Percentiles rank a stretch among this genome's conserved stretches.
Evolutionary conservation across 2,113 vertebrate genomes (phyloP).

Genomic region (Gobius niger): DNA sequence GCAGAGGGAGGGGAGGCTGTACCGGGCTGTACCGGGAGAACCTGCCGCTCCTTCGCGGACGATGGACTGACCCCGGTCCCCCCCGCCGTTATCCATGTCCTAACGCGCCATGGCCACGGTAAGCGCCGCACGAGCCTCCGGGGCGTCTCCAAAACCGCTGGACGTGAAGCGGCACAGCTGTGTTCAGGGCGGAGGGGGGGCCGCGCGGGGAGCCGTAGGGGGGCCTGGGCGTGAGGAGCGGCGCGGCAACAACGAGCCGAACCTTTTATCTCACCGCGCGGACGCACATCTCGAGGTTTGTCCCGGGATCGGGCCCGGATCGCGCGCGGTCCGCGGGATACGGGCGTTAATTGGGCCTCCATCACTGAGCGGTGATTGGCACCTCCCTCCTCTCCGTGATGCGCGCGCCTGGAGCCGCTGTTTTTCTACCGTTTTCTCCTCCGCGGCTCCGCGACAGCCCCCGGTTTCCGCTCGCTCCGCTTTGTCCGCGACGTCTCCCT

Average conservation of each 20-base stretch:
- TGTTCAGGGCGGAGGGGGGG: slow-evolving; percentile 60
- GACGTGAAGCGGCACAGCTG: slow-evolving; percentile 63
- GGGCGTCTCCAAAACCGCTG: not conserved
- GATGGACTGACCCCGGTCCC: slow-evolving; percentile 63
- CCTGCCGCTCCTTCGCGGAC: slow-evolving; percentile 60
- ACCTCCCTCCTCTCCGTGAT: slow-evolving; percentile 60
- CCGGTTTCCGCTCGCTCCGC: not conserved
- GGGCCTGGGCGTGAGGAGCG: not conserved
- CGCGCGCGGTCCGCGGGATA: slow-evolving; percentile 7
- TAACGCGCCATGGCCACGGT: slow-evolving; percentile 70
- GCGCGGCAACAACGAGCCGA: slow-evolving; percentile 15
- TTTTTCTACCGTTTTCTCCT: slow-evolving; percentile 2
- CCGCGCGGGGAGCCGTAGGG: not conserved
- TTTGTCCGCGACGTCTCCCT: slow-evolving; percentile 6
- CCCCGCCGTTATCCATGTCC: slow-evolving; percentile 39
- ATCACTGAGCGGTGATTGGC: slow-evolving; percentile 61
- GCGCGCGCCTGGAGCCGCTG: slow-evolving; percentile 25
- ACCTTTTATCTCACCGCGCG: slow-evolving; percentile 48
- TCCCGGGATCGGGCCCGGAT: not conserved
- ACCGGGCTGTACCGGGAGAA: slow-evolving; percentile 48
- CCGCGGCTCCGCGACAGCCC: slow-evolving; percentile 14
- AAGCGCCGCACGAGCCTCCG: slow-evolving; percentile 41
- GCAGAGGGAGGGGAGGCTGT: slow-evolving; percentile 66
- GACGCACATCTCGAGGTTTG: slow-evolving; percentile 14
- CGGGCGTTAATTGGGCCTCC: slow-evolving; percentile 58